Evolutionary conservation across 2,113 vertebrate genomes (phyloP).

Genomic region (Esox niger): DNA sequence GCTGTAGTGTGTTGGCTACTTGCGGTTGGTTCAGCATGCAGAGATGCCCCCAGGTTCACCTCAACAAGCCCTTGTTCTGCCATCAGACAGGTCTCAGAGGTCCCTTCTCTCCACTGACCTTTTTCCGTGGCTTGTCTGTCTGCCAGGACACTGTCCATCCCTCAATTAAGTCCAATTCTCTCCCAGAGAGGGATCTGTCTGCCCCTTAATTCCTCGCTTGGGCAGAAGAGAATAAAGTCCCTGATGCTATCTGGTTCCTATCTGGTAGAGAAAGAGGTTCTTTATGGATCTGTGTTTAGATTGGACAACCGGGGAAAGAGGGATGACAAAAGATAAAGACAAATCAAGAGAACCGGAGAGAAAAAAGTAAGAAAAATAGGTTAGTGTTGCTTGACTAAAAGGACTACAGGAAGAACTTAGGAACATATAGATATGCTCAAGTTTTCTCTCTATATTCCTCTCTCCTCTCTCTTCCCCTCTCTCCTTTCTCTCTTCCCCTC

Average conservation of each 20-base stretch:
- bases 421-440: too few relatives aligned
- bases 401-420: too few relatives aligned
- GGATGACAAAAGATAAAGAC: background rate
- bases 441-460: too few relatives aligned
- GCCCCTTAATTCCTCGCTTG: background rate
- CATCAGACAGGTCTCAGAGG: too few relatives aligned
- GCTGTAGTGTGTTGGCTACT: too few relatives aligned
- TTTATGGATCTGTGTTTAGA: background rate
- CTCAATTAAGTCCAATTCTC: background rate
- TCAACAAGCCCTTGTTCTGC: too few relatives aligned
- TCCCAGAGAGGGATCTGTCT: background rate
- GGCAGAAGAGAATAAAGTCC: background rate
- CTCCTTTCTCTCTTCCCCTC: too few relatives aligned
- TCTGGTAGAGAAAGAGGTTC: conserved; percentile 6
- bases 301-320: background rate
- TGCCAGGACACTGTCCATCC: background rate
- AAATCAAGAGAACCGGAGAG: background rate
- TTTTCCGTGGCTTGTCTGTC: background rate
- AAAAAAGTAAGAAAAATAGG: background rate
- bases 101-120: background rate
- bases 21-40: too few relatives aligned
- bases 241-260: background rate
- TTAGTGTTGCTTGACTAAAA: too few relatives aligned
- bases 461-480: too few relatives aligned
- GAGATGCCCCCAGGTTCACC: too few relatives aligned